Percentiles rank a stretch among this genome's conserved stretches.
These are phyloP conservation scores for Tarsius wallacei DNA, from an alignment of 2,797 vertebrate genomes.

Conservation along the genomic window DNA sequence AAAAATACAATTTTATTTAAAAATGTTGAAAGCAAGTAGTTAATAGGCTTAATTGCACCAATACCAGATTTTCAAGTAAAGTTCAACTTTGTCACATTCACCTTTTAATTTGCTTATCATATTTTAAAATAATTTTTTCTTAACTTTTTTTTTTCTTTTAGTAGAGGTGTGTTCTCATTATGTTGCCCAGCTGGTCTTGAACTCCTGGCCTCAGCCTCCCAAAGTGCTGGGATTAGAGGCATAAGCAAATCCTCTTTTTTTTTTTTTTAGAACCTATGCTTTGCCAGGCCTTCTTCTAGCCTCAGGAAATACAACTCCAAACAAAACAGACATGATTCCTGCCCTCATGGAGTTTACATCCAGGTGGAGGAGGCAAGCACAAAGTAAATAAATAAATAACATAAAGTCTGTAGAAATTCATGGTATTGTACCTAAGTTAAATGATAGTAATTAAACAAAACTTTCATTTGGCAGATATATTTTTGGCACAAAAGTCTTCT, in stretches of 20 bases:
- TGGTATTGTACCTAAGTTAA: not conserved
- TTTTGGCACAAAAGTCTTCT: not conserved
- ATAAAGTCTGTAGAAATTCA: not conserved
- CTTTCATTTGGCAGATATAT: not conserved
- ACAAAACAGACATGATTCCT: not conserved
- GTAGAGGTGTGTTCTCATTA: too few relatives aligned
- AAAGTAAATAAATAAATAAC: slow-evolving; percentile 25
- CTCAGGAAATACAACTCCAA: slow-evolving; percentile 2
- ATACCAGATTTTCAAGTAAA: not conserved
- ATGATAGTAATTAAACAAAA: not conserved
- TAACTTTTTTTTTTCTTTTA: too few relatives aligned
- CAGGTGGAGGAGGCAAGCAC: not conserved
- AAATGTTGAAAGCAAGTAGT: not conserved
- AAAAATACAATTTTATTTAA: not conserved
- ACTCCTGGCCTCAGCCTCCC: too few relatives aligned
- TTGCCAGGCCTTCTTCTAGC: not conserved
- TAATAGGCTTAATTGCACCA: not conserved
- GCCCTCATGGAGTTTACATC: not conserved
- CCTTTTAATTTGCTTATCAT: not conserved
- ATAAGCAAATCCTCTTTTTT: too few relatives aligned
- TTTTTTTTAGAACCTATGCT: not conserved
- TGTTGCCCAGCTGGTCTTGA: too few relatives aligned
- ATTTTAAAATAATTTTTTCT: not conserved
- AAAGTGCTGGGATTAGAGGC: too few relatives aligned
- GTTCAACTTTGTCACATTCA: not conserved